Evolutionary conservation across 2,113 vertebrate genomes (phyloP), one percentile per base, ranked within the genome.

Genomic region (Dicentrarchus labrax): DNA sequence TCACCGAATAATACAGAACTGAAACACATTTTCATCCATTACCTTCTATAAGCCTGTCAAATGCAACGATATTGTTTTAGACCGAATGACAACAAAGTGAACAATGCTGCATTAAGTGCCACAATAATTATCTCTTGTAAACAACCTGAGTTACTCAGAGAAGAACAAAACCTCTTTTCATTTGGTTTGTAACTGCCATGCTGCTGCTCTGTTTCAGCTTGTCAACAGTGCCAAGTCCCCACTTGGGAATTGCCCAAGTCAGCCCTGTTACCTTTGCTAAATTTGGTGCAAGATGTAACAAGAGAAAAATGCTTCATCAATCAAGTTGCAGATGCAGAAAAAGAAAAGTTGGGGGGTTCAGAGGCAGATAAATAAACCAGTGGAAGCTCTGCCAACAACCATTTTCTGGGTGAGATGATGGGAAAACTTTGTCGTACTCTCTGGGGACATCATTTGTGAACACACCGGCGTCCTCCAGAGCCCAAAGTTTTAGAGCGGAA

Each of bases 281-380:
- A 91, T 93, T 91, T 85, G 82, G 89, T 89, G 89, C 69, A 30
- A 86, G 83, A 87, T 83, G 82, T 88, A 88, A 90, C 73, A 85
- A 72, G 86, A 85, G 86, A 86, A 93, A 93, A 94, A 90, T 78
- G 85, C 73, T 90, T 87, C 88, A 93, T 94, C 92, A 88, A 88
- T 93, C 91, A 91, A 15, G 17, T 66, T 60, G 80, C 57, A 86
- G 85, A 88, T 86, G 82, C 76, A 71, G 77, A 67, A 69, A 83
- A 67, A 65, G 72, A 67, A 56, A 13, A 62, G 47, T 72, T 43
- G 21, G 72, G 53, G 65, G 59, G 48, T 61, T 87, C 86, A 87
- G 72, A 82, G 70, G 85, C 86, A 84, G 86, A 88, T 87, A 91
- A 93, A 93, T 89, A 89, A 95, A 91, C 76, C 75, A 80, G 84